Percentiles rank a stretch among this genome's conserved stretches.
phyloP scores from a whole-genome alignment of 2,797 vertebrate species.

The Lagocephalus sceleratus region DNA sequence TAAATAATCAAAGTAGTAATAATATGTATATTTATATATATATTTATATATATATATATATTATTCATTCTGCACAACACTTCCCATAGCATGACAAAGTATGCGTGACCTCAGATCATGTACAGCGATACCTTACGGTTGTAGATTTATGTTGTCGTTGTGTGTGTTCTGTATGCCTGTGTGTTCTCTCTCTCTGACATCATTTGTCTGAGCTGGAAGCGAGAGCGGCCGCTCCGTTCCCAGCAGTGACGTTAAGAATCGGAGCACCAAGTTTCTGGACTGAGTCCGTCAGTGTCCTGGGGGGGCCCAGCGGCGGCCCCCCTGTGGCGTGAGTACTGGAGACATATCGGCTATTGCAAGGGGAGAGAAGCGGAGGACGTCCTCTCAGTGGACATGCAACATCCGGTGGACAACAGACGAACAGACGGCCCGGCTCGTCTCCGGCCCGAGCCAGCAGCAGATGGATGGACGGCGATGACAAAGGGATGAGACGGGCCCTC shows the following conservation, averaged over 20 bases:
- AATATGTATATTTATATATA: conserved; percentile 32
- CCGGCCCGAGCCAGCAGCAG: conserved; percentile 52
- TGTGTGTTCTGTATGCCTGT: conserved; percentile 42
- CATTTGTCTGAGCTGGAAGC: conserved; percentile 69
- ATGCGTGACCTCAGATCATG: conserved; percentile 68
- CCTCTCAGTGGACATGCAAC: conserved; percentile 91
- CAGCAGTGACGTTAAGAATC: conserved; percentile 54
- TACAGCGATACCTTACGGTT: conserved; percentile 63
- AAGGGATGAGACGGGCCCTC: conserved; percentile 62
- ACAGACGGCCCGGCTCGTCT: conserved; percentile 62
- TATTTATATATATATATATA: conserved; percentile 62
- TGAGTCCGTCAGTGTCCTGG: conserved; percentile 48
- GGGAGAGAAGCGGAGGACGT: conserved; percentile 64
- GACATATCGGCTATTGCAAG: conserved; percentile 69
- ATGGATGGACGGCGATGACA: conserved; percentile 58
- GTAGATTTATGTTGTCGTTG: conserved; percentile 53
- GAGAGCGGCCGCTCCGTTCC: conserved; percentile 40
- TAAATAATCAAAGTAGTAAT: conserved; percentile 70
- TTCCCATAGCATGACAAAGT: conserved; percentile 71
- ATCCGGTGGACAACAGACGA: conserved; percentile 79
- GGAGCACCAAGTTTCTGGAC: conserved; percentile 39
- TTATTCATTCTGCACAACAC: conserved; percentile 77
- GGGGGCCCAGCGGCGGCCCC: conserved; percentile 48
- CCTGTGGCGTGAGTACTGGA: conserved; percentile 56
- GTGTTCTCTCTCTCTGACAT: conserved; percentile 68